Conservation (phyloP, 2,888 invertebrate genomes). For the Criorhina ranunculi region DNA sequence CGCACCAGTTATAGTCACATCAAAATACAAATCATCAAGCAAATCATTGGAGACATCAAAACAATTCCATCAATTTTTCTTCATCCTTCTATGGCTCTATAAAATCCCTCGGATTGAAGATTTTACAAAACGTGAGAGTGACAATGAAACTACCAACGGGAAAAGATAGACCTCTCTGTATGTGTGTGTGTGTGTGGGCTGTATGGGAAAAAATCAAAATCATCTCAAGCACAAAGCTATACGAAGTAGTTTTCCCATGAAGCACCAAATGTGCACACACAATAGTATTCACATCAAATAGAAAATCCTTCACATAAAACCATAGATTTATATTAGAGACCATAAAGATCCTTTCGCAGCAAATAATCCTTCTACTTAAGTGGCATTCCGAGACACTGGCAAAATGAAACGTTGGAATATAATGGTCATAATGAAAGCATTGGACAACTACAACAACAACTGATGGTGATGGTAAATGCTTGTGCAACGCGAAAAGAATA, state of each 20-base stretch:
- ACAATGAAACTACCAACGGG: slow-evolving; percentile 49
- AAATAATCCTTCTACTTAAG: slow-evolving; percentile 74
- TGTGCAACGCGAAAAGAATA: slow-evolving; percentile 48
- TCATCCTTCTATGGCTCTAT: slow-evolving; percentile 28
- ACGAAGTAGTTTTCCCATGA: not conserved
- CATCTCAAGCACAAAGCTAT: slow-evolving; percentile 11
- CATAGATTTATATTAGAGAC: slow-evolving; percentile 68
- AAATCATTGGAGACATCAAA: slow-evolving; percentile 3
- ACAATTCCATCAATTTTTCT: slow-evolving; percentile 30
- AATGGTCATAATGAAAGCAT: slow-evolving; percentile 58
- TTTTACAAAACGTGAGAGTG: slow-evolving; percentile 4
- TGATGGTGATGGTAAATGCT: slow-evolving; percentile 46
- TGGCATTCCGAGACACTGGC: slow-evolving; percentile 64
- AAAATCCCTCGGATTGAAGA: slow-evolving; percentile 22
- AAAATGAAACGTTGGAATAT: slow-evolving; percentile 65
- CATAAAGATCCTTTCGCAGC: slow-evolving; percentile 59
- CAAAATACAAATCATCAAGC: slow-evolving; percentile 46
- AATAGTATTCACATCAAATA: slow-evolving; percentile 35
- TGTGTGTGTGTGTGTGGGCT: not conserved
- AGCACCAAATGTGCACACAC: slow-evolving; percentile 1
- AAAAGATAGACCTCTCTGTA: not conserved
- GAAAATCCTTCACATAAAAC: slow-evolving; percentile 62
- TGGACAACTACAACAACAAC: slow-evolving; percentile 14
- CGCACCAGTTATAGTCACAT: not conserved
- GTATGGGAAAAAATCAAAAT: slow-evolving; percentile 60